These are phyloP conservation scores for Pseudomyrmex cubaensis DNA, from an alignment of 1,140 invertebrate genomes.

Conservation along the genomic window DNA sequence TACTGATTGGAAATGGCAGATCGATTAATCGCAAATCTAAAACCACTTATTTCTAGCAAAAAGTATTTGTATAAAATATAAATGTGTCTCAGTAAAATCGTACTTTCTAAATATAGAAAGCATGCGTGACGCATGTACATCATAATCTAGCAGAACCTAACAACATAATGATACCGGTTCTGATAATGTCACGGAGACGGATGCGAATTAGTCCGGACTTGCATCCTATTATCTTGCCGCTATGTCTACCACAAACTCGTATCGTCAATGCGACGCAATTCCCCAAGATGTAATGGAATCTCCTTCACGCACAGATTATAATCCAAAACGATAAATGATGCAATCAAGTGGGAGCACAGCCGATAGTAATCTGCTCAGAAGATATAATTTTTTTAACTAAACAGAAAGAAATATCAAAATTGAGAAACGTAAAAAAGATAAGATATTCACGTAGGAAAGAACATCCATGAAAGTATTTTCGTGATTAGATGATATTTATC, in stretches of 20 bases:
- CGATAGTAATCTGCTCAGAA: not conserved
- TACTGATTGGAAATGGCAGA: conserved; percentile 6
- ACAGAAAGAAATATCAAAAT: too few species aligned
- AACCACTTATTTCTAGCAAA: not conserved
- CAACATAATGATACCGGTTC: conserved; percentile 46
- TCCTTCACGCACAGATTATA: conserved; percentile 56
- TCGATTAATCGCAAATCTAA: not conserved
- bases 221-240: conserved; percentile 64
- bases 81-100: conserved; percentile 1
- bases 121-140: not conserved
- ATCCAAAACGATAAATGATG: conserved; percentile 23
- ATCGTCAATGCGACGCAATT: conserved; percentile 58
- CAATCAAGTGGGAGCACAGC: not conserved
- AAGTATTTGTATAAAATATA: not conserved
- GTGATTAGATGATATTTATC: not conserved
- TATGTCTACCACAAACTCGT: conserved; percentile 52
- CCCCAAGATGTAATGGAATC: conserved; percentile 41
- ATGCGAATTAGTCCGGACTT: conserved; percentile 66
- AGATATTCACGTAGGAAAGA: not conserved
- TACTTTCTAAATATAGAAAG: not conserved
- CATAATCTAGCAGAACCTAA: conserved; percentile 11
- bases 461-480: conserved; percentile 14
- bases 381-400: too few species aligned
- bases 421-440: not conserved
- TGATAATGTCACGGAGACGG: conserved; percentile 67